phyloP scores from a whole-genome alignment of 2,888 invertebrate species.

The Lacanobia wlatinum region DNA sequence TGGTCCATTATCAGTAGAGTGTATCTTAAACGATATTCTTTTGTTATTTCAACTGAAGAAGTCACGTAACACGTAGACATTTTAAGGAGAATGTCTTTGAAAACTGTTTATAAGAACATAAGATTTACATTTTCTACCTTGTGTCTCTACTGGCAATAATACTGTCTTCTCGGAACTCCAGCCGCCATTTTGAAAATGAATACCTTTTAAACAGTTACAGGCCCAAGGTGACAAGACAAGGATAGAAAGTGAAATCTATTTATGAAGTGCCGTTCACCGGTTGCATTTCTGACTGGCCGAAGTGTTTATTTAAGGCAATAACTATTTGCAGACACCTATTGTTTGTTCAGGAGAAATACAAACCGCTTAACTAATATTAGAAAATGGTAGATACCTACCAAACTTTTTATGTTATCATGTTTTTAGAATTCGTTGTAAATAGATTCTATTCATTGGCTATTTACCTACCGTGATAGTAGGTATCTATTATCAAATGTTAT shows the following conservation, averaged over 20 bases:
- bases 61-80: not conserved
- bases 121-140: slow-evolving; percentile 1
- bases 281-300: slow-evolving; percentile 71
- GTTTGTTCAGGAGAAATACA: slow-evolving; percentile 45
- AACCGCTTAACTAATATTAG: slow-evolving; percentile 38
- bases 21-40: slow-evolving; percentile 10
- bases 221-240: slow-evolving; percentile 80
- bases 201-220: slow-evolving; percentile 57
- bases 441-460: slow-evolving; percentile 18
- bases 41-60: slow-evolving; percentile 2
- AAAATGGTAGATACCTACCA: not conserved
- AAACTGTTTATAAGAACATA: not conserved
- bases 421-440: slow-evolving; percentile 33
- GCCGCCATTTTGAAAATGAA: slow-evolving; percentile 34
- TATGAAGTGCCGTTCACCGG: slow-evolving; percentile 80
- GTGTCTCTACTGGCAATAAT: not conserved
- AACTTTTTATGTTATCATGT: slow-evolving; percentile 31
- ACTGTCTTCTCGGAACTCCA: slow-evolving; percentile 14
- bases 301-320: slow-evolving; percentile 68
- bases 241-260: slow-evolving; percentile 87
- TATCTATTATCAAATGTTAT: slow-evolving; percentile 26
- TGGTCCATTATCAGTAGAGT: slow-evolving; percentile 7
- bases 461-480: slow-evolving; percentile 6
- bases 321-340: slow-evolving; percentile 71
- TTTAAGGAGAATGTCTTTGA: not conserved